Evolutionary conservation across 2,113 vertebrate species (phyloP), one percentile per base, ranked within the genome.

Genomic region (Colistium nudipinnis): DNA sequence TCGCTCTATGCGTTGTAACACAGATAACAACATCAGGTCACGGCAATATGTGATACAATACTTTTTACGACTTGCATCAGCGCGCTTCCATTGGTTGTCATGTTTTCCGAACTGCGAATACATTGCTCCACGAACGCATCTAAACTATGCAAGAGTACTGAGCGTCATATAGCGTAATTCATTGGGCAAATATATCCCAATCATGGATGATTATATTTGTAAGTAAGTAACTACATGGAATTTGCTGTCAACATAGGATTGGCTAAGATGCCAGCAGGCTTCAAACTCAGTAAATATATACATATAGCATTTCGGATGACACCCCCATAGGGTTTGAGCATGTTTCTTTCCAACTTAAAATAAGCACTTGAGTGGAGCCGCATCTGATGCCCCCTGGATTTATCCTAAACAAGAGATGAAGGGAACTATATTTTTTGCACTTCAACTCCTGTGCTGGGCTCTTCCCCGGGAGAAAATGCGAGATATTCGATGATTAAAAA

Each of bases 391-490:
- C 76, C 68, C 76, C 48, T 66, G 70, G 79, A 78, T 83, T 83
- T 71, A 53, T 47, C 30, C 70, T 65, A 44, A 87, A 85, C 70
- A 83, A 54, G 72, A 84, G 56, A 88, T 82, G 54, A 74, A 74
- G 72, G 62, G 81, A 76, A 73, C 51, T 28, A 27, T 63, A 49
- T 48, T 73, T 62, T n/a, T n/a, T 71, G 51, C 22, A 48, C 61
- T 78, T 68, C 54, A 14, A 73, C 55, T 52, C 44, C 59, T 48
- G 31, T 11, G 41, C 44, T 33, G 33, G 19, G 28, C 41, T 68
- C 28, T 49, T 55, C 60, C 76, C 76, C 2, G 14, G 54, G 36
- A 10, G 70, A 62, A 80, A 54, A 73, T 60, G 57, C 74, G 77
- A 76, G 57, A 61, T 78, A 76, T 81, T 66, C 60, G 53, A 60